Base-by-base conservation (phyloP, 2,888 invertebrate genomes). In the Drosophila buzzatii region DNA sequence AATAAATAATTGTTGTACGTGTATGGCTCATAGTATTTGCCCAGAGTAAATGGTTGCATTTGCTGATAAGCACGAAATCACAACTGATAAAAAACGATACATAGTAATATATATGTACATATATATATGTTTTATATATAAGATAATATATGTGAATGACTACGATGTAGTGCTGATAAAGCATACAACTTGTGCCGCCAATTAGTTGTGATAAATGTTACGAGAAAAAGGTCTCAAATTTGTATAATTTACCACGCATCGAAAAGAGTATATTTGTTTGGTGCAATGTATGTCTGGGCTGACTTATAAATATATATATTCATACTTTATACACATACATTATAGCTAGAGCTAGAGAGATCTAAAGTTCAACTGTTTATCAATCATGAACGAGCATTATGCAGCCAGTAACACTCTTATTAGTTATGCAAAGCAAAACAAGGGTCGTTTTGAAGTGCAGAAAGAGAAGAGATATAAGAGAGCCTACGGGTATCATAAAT, bases 1-100 rank as follows among this genome's bases (percentile, higher is more conserved):
- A 70, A 71, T 60, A 76, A 78, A 74, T 78, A 78, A 68, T 52
- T 63, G 41, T 49, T 57, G 61, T 68, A 39, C 44, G 53, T 61
- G 53, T 70, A 57, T 68, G 57, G 37, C 52, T 42, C 35, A 49
- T 45, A 58, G 39, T 83, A 82, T 85, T 83, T 83, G 66, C 73
- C 35, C 27, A 39, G 66, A 59, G 68, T 44, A 82, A 85, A 82
- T 59, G 59, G 72, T 85, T 84, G 87, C 79, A 84, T 75, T 86
- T 69, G 71, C 79, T 63, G 84, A 84, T 84, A 84, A 84, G 79
- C 81, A 71, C 68, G 66, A 78, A 82, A 79, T 80, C 85, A 76
- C 73, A 83, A 74, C 84, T 81, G 84, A 84, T 84, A 86, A 84
- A 73, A 73, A 72, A 65, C 52, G 64, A 64, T 61, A 66, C 39